Conservation (phyloP, 2,888 invertebrate species). For the Siphlonurus alternatus region DNA sequence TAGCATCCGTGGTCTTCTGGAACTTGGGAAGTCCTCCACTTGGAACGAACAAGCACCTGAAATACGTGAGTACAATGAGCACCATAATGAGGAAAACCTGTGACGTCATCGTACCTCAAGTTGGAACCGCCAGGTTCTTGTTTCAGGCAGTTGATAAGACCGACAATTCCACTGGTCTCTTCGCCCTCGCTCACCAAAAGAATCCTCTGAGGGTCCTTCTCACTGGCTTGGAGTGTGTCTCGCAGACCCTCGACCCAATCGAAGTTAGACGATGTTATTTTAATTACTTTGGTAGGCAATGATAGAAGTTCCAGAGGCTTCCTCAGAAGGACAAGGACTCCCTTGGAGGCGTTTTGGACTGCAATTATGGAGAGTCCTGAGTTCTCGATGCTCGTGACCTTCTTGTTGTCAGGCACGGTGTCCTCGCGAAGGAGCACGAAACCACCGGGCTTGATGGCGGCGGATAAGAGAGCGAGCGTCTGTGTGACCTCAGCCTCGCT, state of each 20-base stretch:
- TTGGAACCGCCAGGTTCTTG: constrained; percentile 70
- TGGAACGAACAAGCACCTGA: background rate
- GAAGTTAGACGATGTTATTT: constrained; percentile 51
- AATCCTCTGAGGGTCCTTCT: constrained; percentile 34
- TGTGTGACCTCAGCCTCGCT: background rate
- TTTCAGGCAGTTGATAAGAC: constrained; percentile 78
- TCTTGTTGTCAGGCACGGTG: constrained; percentile 17
- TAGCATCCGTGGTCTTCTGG: background rate
- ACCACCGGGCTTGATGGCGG: constrained; percentile 47
- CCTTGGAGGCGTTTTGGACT: constrained; percentile 43
- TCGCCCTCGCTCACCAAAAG: constrained; percentile 52
- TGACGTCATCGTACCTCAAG: constrained; percentile 36
- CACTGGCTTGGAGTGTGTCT: constrained; percentile 47
- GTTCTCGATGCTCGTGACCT: constrained; percentile 16
- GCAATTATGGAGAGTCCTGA: constrained; percentile 37
- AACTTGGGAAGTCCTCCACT: background rate
- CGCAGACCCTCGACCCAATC: constrained; percentile 72
- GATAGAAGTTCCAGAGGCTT: constrained; percentile 23
- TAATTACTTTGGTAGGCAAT: constrained; percentile 34
- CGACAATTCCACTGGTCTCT: constrained; percentile 59
- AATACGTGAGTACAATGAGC: background rate
- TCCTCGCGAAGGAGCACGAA: constrained; percentile 56
- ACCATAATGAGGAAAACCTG: background rate
- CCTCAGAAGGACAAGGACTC: constrained; percentile 49
- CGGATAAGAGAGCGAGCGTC: constrained; percentile 38